Conservation (phyloP, 2,797 vertebrate species). For the Taeniopygia guttata region DNA sequence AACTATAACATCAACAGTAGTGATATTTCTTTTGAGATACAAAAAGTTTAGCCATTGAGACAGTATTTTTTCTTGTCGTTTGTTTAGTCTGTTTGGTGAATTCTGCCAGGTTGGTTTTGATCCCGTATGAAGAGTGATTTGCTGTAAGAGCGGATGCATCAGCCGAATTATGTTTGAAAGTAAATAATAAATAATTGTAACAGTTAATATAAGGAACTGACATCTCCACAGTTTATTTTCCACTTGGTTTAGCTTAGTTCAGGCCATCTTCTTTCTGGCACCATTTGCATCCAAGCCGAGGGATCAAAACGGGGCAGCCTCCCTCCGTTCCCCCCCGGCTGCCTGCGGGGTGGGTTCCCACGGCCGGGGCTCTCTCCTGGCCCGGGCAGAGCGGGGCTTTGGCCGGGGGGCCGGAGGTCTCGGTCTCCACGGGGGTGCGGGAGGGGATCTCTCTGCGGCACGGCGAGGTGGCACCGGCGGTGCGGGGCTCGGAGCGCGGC, state of each 20-base stretch:
- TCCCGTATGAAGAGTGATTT: background rate
- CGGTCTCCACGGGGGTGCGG: background rate
- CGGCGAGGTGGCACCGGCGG: no score
- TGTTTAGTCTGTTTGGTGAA: slow-evolving; percentile 51
- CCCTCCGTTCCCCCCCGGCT: background rate
- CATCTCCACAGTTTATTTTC: background rate
- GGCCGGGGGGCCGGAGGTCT: background rate
- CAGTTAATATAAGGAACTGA: background rate
- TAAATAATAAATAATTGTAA: slow-evolving; percentile 34
- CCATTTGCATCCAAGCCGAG: background rate
- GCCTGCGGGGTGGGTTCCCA: background rate
- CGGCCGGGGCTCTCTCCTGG: background rate
- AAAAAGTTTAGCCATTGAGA: background rate
- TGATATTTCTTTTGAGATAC: background rate
- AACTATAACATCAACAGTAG: background rate
- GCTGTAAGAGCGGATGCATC: background rate
- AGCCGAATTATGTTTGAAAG: background rate
- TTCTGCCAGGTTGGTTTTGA: slow-evolving; percentile 13
- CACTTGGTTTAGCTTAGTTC: background rate
- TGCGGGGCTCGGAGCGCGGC: background rate
- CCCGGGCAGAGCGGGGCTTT: background rate
- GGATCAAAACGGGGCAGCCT: background rate
- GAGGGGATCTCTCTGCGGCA: background rate
- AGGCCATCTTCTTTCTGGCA: background rate
- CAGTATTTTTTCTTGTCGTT: background rate